phyloP scores from a whole-genome alignment of 2,113 vertebrate genomes.

The Scophthalmus maximus region DNA sequence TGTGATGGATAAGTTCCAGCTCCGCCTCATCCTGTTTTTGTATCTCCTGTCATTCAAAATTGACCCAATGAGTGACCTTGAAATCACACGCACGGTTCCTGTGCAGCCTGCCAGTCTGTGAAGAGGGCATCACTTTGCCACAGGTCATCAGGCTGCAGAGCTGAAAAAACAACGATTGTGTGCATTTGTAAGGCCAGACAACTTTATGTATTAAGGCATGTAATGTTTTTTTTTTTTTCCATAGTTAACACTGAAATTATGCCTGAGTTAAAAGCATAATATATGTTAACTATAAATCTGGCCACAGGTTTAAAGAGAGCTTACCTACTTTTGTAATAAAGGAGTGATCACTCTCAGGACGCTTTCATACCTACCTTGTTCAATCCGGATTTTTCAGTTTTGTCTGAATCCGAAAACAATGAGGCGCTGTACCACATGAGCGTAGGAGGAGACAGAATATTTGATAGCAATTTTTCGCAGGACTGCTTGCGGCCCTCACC shows the following conservation, averaged over 20 bases:
- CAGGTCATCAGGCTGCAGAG: slow-evolving; percentile 39
- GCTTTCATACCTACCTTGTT: no score
- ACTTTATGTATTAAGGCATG: not conserved
- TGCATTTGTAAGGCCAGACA: not conserved
- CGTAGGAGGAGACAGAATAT: no score
- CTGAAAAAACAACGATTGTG: slow-evolving; percentile 68
- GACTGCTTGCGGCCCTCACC: no score
- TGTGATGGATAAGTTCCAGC: slow-evolving; percentile 48
- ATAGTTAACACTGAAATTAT: no score
- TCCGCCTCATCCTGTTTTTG: slow-evolving; percentile 72
- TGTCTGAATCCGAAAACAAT: no score
- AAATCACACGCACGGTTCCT: slow-evolving; percentile 5
- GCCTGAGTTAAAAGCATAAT: no score
- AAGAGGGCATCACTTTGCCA: slow-evolving; percentile 27
- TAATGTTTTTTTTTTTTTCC: no score
- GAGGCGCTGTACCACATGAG: no score
- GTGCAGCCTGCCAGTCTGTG: slow-evolving; percentile 33
- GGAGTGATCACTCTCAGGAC: not conserved
- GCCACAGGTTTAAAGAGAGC: no score
- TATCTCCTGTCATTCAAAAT: slow-evolving; percentile 61
- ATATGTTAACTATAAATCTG: not conserved
- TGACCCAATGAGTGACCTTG: slow-evolving; percentile 58
- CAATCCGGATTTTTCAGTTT: no score
- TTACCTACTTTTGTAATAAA: no score
- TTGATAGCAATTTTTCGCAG: no score